Conservation (phyloP, 2,888 invertebrate genomes). For the Pasiphila rectangulata region DNA sequence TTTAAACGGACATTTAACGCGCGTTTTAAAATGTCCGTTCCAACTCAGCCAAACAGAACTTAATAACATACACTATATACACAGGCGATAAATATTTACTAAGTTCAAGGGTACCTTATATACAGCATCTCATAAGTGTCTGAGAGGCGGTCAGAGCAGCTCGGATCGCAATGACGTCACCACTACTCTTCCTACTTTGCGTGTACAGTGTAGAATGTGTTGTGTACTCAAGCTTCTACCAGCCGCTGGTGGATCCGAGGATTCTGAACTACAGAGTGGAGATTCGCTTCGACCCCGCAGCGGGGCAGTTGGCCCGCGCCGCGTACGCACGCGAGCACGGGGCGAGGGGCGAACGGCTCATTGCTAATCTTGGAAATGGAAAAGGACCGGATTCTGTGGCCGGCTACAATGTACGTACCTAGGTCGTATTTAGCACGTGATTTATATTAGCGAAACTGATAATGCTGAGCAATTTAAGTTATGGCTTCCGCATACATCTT, state of each 20-base stretch:
- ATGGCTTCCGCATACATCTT: too few species aligned
- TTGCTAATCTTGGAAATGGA: conserved; percentile 61
- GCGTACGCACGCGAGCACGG: conserved; percentile 52
- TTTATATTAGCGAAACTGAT: too few species aligned
- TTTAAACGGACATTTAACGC: too few species aligned
- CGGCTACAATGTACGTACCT: conserved; percentile 40
- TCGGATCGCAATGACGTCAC: not conserved
- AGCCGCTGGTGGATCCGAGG: conserved; percentile 58
- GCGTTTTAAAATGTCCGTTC: too few species aligned
- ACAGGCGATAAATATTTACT: conserved; percentile 1
- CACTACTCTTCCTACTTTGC: not conserved
- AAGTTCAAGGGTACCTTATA: not conserved
- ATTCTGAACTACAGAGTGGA: conserved; percentile 64
- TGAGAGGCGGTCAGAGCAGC: too few species aligned
- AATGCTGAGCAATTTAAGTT: too few species aligned
- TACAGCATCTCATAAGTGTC: not conserved
- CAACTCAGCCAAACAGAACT: too few species aligned
- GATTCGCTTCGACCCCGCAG: conserved; percentile 49
- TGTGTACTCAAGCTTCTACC: conserved; percentile 68
- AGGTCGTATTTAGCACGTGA: too few species aligned
- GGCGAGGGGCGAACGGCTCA: conserved; percentile 54
- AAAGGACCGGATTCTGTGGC: conserved; percentile 36
- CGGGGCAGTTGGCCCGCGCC: conserved; percentile 44
- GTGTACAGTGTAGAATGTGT: conserved; percentile 32
- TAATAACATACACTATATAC: too few species aligned